Evolutionary conservation across 2,797 vertebrate species (phyloP).

Genomic region (Catostomus latipinnis): DNA sequence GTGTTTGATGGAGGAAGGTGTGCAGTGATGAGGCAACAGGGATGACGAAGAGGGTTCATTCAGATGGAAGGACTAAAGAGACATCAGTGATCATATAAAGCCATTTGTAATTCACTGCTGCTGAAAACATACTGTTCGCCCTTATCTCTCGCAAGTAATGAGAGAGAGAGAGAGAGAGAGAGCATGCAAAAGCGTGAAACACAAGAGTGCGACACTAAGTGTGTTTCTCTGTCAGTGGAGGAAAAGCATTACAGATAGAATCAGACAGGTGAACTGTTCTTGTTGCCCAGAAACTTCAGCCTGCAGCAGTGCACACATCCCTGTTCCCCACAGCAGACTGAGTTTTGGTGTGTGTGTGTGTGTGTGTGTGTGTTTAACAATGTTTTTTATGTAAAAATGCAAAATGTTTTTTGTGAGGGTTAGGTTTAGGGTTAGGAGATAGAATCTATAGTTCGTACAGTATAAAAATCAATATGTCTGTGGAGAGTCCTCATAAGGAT

Average conservation of each 20-base stretch:
- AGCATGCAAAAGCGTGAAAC: neutral
- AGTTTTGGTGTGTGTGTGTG: conserved; percentile 7
- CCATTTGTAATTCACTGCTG: conserved; percentile 5
- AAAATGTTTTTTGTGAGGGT: too few relatives aligned
- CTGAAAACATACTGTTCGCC: neutral
- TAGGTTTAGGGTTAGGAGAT: too few relatives aligned
- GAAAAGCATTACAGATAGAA: conserved; percentile 53
- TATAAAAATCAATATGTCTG: too few relatives aligned
- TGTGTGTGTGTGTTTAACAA: neutral
- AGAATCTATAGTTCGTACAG: too few relatives aligned
- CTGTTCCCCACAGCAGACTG: conserved; percentile 24
- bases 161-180: neutral
- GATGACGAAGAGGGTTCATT: neutral
- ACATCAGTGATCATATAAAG: conserved; percentile 13
- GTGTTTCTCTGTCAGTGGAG: conserved; percentile 51
- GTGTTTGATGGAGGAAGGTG: neutral
- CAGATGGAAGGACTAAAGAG: neutral
- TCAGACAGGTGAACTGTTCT: conserved; percentile 57
- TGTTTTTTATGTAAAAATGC: too few relatives aligned
- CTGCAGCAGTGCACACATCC: conserved; percentile 21
- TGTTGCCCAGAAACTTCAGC: conserved; percentile 48
- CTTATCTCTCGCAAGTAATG: neutral
- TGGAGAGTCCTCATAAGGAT: too few relatives aligned
- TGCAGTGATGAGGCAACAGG: too few relatives aligned
- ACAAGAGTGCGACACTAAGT: conserved; percentile 46